phyloP scores from a whole-genome alignment of 2,113 vertebrate genomes.

The Scortum barcoo region DNA sequence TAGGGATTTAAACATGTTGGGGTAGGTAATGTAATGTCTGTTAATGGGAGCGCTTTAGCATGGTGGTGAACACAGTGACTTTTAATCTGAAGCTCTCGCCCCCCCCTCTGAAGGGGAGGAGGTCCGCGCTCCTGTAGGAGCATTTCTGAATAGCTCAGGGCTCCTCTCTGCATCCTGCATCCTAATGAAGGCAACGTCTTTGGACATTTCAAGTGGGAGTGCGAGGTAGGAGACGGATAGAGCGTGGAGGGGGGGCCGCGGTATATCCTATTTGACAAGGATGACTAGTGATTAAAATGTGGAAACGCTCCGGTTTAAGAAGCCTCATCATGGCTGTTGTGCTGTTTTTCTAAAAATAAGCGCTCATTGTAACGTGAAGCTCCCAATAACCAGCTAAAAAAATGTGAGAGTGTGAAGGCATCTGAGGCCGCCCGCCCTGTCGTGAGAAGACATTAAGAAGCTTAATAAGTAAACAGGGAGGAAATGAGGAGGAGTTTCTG shows the following conservation, averaged over 20 bases:
- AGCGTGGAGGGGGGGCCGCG: constrained; percentile 53
- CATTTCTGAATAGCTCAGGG: constrained; percentile 71
- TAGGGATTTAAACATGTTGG: constrained; percentile 61
- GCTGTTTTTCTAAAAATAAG: constrained; percentile 66
- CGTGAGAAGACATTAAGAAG: constrained; percentile 48
- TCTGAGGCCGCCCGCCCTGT: constrained; percentile 28
- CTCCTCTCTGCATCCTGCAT: constrained; percentile 65
- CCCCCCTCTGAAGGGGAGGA: constrained; percentile 61
- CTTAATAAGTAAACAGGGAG: constrained; percentile 59
- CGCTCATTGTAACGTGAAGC: constrained; percentile 28
- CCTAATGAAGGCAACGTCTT: constrained; percentile 67
- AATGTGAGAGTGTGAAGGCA: neutral
- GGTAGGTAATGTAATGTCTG: constrained; percentile 70
- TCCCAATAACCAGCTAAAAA: constrained; percentile 23
- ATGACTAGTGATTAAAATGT: constrained; percentile 70
- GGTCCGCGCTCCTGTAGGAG: constrained; percentile 63
- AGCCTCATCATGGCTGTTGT: constrained; percentile 60
- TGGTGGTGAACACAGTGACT: constrained; percentile 73
- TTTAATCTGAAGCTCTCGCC: constrained; percentile 72
- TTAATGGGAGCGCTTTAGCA: constrained; percentile 69
- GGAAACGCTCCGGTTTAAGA: constrained; percentile 66
- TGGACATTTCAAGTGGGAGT: constrained; percentile 67
- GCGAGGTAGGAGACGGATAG: constrained; percentile 47
- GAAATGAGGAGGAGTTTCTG: constrained; percentile 54
- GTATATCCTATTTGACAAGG: constrained; percentile 69